A percentile compares a stretch with the other conserved stretches of the same genome.
Evolutionary conservation across 2,888 invertebrate genomes (phyloP).

Genomic region (Panorpa germanica): DNA sequence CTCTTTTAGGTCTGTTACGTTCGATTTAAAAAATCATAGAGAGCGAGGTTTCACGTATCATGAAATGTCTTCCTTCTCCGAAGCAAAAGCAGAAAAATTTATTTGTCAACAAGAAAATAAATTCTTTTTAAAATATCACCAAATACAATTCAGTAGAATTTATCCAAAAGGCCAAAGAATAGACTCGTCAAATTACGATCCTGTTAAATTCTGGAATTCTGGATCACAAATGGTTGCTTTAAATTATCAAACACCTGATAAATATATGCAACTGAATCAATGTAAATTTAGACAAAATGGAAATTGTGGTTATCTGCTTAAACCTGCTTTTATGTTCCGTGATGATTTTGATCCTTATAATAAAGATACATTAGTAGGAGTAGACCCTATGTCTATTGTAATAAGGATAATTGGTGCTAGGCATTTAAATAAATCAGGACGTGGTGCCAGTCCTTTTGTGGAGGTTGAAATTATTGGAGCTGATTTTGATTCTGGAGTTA

Average conservation of each 20-base stretch:
- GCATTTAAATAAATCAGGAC: conserved; percentile 66
- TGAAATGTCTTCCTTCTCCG: conserved; percentile 97
- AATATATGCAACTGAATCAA: conserved; percentile 90
- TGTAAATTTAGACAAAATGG: conserved; percentile 88
- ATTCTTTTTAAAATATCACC: conserved; percentile 65
- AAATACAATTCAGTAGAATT: conserved; percentile 75
- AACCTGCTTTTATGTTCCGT: conserved; percentile 74
- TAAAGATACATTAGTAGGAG: conserved; percentile 33
- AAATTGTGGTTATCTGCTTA: conserved; percentile 77
- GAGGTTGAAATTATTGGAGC: conserved; percentile 83
- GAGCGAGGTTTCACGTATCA: conserved; percentile 56
- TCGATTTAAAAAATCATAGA: conserved; percentile 52
- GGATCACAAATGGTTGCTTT: conserved; percentile 96
- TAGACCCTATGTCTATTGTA: conserved; percentile 41
- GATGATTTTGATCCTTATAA: conserved; percentile 67
- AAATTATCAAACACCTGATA: conserved; percentile 93
- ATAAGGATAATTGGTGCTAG: conserved; percentile 76
- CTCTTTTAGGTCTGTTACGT: conserved; percentile 55
- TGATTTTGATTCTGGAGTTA: conserved; percentile 67
- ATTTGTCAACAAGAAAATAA: conserved; percentile 60
- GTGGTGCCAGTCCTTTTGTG: conserved; percentile 79
- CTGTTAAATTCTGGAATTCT: conserved; percentile 85
- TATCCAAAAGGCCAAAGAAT: conserved; percentile 90
- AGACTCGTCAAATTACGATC: conserved; percentile 95
- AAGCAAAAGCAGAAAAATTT: conserved; percentile 84